A percentile compares a stretch with the other conserved stretches of the same genome.
phyloP scores from a whole-genome alignment of 2,888 invertebrate genomes.

The Amiota minor region DNA sequence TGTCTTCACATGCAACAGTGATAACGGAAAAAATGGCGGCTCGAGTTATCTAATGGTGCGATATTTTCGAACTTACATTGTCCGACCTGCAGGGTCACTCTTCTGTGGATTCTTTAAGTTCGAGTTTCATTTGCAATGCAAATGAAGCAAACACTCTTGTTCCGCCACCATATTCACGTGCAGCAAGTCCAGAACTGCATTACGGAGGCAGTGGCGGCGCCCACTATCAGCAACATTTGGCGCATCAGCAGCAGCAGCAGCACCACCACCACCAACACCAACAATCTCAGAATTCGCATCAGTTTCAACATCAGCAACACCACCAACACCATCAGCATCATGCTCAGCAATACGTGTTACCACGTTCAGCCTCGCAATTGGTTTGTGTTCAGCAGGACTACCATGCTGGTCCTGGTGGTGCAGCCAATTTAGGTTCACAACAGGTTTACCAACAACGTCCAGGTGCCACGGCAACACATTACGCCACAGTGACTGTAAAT shows the following conservation, averaged over 20 bases:
- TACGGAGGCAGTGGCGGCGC: background rate
- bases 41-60: conserved; percentile 89
- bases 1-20: conserved; percentile 85
- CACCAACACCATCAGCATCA: conserved; percentile 19
- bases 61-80: conserved; percentile 86
- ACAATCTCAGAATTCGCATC: too few relatives aligned
- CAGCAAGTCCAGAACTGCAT: conserved; percentile 81
- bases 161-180: conserved; percentile 88
- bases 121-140: conserved; percentile 89
- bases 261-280: conserved; percentile 11
- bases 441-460: conserved; percentile 46
- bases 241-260: conserved; percentile 52
- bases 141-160: conserved; percentile 90
- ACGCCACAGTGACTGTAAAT: conserved; percentile 44
- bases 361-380: conserved; percentile 78
- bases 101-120: conserved; percentile 90
- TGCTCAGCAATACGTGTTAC: conserved; percentile 70
- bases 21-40: conserved; percentile 80
- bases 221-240: conserved; percentile 48
- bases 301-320: conserved; percentile 51
- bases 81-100: conserved; percentile 83
- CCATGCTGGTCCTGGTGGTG: conserved; percentile 18
- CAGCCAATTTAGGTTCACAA: conserved; percentile 43
- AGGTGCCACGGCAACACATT: conserved; percentile 38
- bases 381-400: conserved; percentile 69